Evolutionary conservation across 2,113 vertebrate species (phyloP), one percentile per base, ranked within the genome.

Genomic region (Amphilophus citrinellus): DNA sequence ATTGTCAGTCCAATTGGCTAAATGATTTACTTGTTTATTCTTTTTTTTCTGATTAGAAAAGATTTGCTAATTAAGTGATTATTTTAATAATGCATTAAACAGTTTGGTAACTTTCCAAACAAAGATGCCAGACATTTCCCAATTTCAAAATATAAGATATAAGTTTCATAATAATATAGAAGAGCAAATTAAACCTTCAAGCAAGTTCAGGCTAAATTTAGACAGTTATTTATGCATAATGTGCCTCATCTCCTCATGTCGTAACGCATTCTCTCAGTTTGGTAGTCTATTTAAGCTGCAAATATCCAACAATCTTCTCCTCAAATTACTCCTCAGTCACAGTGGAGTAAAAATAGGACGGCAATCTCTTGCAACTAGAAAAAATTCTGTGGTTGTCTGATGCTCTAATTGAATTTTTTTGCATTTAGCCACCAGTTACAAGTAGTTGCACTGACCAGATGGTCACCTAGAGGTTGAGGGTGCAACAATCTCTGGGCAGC

Each of bases 151-250:
- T 73, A 18, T 73, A 73, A 56, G 68, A 73, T n/a, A 32, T 35
- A 3, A 56, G 47, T 2, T 56, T 56, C n/a, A 56, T 35, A n/a
- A n/a, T 56, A 56, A n/a, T n/a, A 35, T 73, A 35, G 18, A 35
- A 18, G 47, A 73, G 44, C 17, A 35, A 56, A 73, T 73, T 9
- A 56, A 73, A 73, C 50, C 27, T 56, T 47, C 18, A 20, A 50
- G 68, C 68, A 73, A 73, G 68, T 56, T 73, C 68, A 56, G 47
- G 18, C 27, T 73, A 56, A 56, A 73, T 53, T 13, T n/a, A 50
- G 17, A 56, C 68, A 53, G 47, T 56, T 56, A 73, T 35, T 56
- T 56, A 50, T 11, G 2, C 1, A 4, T 73, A 35, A 56, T 18
- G 56, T 56, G 68, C 32, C 18, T n/a, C 44, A 56, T 56, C 27